Conservation (phyloP, 2,113 vertebrate species). For the Setophaga petechia region DNA sequence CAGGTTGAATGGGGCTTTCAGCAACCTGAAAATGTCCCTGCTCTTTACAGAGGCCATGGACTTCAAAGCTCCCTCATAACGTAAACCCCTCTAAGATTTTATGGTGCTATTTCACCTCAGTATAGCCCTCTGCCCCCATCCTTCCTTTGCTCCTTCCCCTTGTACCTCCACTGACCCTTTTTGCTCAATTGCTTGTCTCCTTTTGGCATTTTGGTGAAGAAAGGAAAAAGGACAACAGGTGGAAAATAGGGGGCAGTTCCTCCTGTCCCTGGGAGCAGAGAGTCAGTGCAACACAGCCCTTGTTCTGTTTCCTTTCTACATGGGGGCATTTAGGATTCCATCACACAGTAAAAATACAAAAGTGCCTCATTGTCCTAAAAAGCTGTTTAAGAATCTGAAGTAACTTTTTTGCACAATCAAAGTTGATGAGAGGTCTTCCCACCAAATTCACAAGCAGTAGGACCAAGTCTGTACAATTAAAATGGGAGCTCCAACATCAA, state of each 20-base stretch:
- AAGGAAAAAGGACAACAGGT: not conserved
- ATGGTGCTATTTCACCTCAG: not conserved
- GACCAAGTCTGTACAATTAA: not conserved
- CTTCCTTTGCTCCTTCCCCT: not conserved
- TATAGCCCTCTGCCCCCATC: not conserved
- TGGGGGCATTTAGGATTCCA: not conserved
- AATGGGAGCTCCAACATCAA: conserved; percentile 23
- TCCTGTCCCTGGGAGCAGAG: not conserved
- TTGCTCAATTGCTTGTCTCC: not conserved
- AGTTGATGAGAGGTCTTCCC: not conserved
- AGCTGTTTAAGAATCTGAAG: not conserved
- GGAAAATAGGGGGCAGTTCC: not conserved
- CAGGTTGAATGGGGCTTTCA: not conserved
- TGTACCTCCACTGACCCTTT: not conserved
- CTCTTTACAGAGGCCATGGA: not conserved
- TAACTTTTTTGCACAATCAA: not conserved
- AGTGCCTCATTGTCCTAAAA: not conserved
- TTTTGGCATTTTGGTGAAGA: not conserved
- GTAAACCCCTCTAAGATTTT: not conserved
- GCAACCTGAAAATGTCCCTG: not conserved
- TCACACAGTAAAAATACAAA: not conserved
- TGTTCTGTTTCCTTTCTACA: not conserved
- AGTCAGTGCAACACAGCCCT: not conserved
- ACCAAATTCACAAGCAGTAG: not conserved
- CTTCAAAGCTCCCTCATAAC: not conserved